Percentiles rank a stretch among this genome's conserved stretches.
These are phyloP conservation scores for Neolamprologus longior DNA, from an alignment of 2,113 vertebrate species.

Conservation along the genomic window DNA sequence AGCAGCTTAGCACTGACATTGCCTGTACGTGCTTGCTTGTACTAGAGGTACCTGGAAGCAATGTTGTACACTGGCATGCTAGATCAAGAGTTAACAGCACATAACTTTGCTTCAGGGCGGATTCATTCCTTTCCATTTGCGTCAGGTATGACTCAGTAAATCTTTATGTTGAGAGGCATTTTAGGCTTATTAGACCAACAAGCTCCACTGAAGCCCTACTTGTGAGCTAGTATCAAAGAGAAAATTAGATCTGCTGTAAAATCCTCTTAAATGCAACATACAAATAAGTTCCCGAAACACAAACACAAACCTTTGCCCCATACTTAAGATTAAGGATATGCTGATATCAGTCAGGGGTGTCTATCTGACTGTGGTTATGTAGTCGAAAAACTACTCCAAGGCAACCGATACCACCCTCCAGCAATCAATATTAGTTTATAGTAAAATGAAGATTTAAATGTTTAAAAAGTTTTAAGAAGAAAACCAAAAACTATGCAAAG, in stretches of 20 bases:
- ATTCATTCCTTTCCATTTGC: neutral
- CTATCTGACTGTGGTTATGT: neutral
- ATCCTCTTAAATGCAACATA: neutral
- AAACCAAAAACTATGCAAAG: neutral
- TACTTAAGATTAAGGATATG: neutral
- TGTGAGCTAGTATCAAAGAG: neutral
- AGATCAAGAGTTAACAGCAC: neutral
- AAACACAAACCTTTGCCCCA: neutral
- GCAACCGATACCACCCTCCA: neutral
- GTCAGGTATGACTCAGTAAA: neutral
- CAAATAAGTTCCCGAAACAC: rapidly evolving
- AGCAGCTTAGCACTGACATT: constrained; percentile 32
- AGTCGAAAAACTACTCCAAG: neutral
- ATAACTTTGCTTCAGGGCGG: neutral
- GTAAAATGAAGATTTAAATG: neutral
- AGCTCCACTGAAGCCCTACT: neutral
- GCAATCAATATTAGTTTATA: neutral
- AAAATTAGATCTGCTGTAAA: neutral
- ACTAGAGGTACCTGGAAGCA: constrained; percentile 20
- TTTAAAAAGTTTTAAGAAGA: neutral
- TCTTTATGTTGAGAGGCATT: neutral
- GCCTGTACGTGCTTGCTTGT: constrained; percentile 39
- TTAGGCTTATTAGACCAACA: neutral
- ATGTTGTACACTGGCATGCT: constrained; percentile 20
- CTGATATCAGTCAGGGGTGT: neutral